phyloP scores from a whole-genome alignment of 1,140 invertebrate genomes.

The Portunus trituberculatus region DNA sequence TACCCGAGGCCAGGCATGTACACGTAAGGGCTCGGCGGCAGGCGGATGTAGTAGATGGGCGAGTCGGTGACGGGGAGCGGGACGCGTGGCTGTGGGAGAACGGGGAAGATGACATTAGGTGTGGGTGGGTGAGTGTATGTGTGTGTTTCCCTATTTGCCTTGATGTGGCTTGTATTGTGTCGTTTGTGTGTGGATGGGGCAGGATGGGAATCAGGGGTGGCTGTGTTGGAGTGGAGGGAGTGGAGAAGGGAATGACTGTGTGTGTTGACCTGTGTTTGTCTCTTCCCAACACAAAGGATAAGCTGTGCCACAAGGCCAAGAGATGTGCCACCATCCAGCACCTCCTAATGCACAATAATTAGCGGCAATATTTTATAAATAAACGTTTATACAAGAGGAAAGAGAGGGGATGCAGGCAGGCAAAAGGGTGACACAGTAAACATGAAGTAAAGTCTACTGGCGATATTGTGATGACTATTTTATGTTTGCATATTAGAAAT shows the following conservation, averaged over 20 bases:
- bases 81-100: background rate
- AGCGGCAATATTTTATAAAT: too few relatives aligned
- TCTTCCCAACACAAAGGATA: background rate
- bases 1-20: conserved; percentile 70
- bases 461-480: too few relatives aligned
- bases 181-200: conserved; percentile 1
- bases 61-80: conserved; percentile 62
- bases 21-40: conserved; percentile 69
- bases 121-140: background rate
- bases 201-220: background rate
- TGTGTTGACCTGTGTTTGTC: background rate
- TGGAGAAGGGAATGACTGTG: background rate
- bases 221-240: background rate
- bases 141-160: background rate
- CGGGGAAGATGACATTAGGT: background rate
- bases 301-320: background rate
- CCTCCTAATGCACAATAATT: background rate
- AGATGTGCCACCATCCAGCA: background rate
- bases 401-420: too few relatives aligned
- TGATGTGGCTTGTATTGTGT: background rate
- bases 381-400: too few relatives aligned
- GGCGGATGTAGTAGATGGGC: conserved; percentile 72
- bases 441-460: too few relatives aligned
- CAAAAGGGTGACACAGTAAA: too few relatives aligned
- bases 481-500: too few relatives aligned